Percentiles rank a stretch among this genome's conserved stretches.
These are phyloP conservation scores for Sminthopsis crassicaudata DNA, from an alignment of 2,113 vertebrate species.

Conservation along the genomic window DNA sequence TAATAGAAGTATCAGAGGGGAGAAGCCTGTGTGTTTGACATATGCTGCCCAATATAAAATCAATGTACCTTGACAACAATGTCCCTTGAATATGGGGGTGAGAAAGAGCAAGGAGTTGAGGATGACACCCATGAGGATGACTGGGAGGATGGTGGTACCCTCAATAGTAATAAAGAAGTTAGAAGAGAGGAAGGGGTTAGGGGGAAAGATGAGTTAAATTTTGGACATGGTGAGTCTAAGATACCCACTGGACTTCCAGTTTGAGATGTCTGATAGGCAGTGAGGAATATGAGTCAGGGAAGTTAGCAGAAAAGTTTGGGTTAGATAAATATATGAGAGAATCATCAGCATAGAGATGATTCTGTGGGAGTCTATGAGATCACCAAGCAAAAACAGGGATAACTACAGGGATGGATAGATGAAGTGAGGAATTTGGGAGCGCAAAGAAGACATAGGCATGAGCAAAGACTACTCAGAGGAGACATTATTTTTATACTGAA, in stretches of 20 bases:
- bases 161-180: not conserved
- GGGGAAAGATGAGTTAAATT: not conserved
- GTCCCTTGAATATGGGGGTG: not conserved
- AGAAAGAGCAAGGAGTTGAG: not conserved
- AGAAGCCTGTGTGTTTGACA: not conserved
- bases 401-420: not conserved
- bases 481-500: not conserved
- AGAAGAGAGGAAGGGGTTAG: not conserved
- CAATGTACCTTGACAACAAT: not conserved
- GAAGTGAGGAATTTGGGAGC: not conserved
- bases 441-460: not conserved
- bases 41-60: not conserved
- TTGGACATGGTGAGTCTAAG: not conserved
- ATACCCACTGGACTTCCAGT: not conserved
- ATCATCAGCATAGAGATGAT: not conserved
- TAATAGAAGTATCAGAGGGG: not conserved
- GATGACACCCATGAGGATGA: not conserved
- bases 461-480: not conserved
- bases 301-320: not conserved
- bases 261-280: not conserved
- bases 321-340: not conserved
- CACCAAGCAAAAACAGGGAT: not conserved
- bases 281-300: not conserved
- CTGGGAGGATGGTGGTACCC: not conserved
- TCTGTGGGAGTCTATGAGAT: not conserved